Evolutionary conservation across 2,888 invertebrate genomes (phyloP).

Genomic region (Nephrotoma flavescens): DNA sequence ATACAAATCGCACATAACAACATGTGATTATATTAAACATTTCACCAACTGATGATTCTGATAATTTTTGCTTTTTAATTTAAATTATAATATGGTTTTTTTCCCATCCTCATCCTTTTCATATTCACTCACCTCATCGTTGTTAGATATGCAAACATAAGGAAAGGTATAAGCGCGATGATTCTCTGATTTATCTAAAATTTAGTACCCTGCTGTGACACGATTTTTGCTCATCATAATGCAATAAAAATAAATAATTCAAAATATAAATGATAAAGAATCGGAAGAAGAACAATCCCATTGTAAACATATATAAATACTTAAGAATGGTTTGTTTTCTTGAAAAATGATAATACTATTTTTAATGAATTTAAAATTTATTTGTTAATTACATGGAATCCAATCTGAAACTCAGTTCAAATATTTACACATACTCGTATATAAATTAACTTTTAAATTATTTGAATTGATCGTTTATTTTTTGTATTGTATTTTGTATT

Average conservation of each 20-base stretch:
- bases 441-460: background rate
- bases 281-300: background rate
- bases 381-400: background rate
- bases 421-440: background rate
- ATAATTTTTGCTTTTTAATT: background rate
- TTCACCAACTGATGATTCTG: background rate
- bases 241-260: background rate
- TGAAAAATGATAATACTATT: background rate
- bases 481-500: background rate
- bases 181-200: background rate
- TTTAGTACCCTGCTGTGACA: slow-evolving; percentile 3
- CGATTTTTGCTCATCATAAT: slow-evolving; percentile 2
- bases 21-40: background rate
- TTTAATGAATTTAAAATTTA: background rate
- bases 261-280: background rate
- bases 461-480: background rate
- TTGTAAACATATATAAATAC: background rate
- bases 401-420: background rate
- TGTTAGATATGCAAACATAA: background rate
- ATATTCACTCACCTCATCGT: background rate
- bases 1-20: background rate
- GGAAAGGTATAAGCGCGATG: background rate
- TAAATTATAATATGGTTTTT: background rate
- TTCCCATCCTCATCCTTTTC: background rate
- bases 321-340: background rate